Base-by-base conservation (phyloP, 2,797 vertebrate genomes). In the Okamejei kenojei region DNA sequence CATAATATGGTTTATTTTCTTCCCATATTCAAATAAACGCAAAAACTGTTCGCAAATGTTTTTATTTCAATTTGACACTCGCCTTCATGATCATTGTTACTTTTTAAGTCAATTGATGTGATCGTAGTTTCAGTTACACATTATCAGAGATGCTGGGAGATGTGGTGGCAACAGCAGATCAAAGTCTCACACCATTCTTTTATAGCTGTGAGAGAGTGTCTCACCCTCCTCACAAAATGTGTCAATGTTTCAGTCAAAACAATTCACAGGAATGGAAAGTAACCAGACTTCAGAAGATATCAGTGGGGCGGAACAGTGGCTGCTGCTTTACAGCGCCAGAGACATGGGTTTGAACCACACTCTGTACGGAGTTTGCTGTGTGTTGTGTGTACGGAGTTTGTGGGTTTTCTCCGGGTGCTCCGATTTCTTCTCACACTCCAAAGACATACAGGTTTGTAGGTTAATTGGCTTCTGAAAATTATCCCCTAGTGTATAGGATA, bases 1-100 rank as follows among this genome's bases (percentile, higher is more conserved):
- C n/a, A 79, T 58, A 35, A 61, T 23, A 29, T 71, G 35, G 71
- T 45, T 78, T 90, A 35, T 23, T 17, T 74, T 91, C 19, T 73
- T 68, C 26, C 93, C 19, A 76, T 29, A n/a, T 45, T 88, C 23
- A 93, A 90, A 93, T 74, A 93, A 90, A 79, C 76, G 26, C 45
- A n/a, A 29, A 23, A 73, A 38, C n/a, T 26, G 90, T 93, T 90
- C 35, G 74, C 93, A 90, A 58, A 78, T 90, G 82, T 68, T 58
- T 71, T 54, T 45, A 79, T 71, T 71, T 54, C 63, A 58, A 71
- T 2, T n/a, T 86, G 68, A 54, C 54, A 38, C 17, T 63, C 19
- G n/a, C 17, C 19, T 13, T 76, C 73, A 35, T 74, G 90, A 29
- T 76, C 73, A 13, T 15, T 74, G 7, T 92, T 29, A 38, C 71